Evolutionary conservation across 2,797 vertebrate species (phyloP).

Genomic region (Valencia hispanica): DNA sequence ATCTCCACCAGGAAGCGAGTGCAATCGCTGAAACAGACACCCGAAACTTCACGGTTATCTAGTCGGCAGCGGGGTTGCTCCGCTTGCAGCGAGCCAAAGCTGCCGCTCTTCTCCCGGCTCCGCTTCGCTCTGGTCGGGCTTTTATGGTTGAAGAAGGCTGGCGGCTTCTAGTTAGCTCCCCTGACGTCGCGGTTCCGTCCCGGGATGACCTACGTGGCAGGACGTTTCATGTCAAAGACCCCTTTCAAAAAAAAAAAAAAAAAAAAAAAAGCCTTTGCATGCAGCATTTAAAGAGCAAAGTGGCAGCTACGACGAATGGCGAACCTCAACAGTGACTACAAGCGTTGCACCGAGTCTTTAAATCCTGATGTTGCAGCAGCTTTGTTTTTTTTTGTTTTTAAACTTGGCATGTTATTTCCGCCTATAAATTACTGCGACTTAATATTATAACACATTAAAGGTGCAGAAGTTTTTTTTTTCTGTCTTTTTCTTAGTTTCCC

Average conservation of each 20-base stretch:
- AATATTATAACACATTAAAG: background rate
- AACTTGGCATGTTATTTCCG: conserved; percentile 31
- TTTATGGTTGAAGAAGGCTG: conserved; percentile 1
- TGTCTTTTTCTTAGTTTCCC: background rate
- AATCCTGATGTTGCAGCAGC: conserved; percentile 33
- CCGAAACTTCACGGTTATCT: conserved; percentile 45
- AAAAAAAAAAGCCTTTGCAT: conserved; percentile 31
- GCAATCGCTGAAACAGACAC: conserved; percentile 9
- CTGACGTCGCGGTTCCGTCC: conserved; percentile 41
- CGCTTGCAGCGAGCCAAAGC: conserved; percentile 28
- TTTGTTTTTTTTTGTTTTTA: conserved; percentile 24
- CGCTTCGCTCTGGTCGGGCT: background rate
- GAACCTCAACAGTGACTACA: conserved; percentile 13
- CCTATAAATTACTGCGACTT: conserved; percentile 11
- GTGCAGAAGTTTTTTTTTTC: background rate
- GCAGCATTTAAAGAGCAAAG: conserved; percentile 18
- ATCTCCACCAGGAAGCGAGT: background rate
- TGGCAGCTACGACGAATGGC: conserved; percentile 20
- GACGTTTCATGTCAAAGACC: conserved; percentile 43
- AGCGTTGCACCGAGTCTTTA: conserved; percentile 4
- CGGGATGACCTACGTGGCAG: conserved; percentile 62
- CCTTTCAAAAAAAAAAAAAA: too few relatives aligned
- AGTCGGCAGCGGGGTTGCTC: conserved; percentile 3
- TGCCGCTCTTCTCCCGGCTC: conserved; percentile 7
- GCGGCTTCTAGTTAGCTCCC: conserved; percentile 27